Base-by-base conservation (phyloP, 2,113 vertebrate genomes). In the Opisthocomus hoazin region DNA sequence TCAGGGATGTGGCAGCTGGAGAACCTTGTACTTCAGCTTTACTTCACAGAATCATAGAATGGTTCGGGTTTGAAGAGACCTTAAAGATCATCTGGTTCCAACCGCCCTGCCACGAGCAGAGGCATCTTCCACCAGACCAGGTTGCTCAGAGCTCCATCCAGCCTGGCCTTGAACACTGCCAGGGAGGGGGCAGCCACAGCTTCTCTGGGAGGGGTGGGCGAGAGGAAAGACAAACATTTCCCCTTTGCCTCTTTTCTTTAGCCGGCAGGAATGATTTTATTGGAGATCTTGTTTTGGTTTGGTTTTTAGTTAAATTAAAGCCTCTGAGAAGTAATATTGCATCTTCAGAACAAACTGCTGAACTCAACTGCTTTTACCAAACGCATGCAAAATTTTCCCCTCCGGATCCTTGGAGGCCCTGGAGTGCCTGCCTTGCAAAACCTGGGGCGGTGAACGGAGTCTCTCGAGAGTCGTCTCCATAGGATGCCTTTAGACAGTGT, bases 361-460 rank as follows among this genome's bases (percentile, higher is more conserved):
- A 93, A 86, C 70, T 96, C 90, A 75, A 90, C 94, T 95, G 77
- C 94, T 96, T 97, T 96, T 86, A 63, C 94, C 45, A 88, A 88
- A 87, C 0, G 20, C 84, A 94, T 88, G 93, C 92, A 77, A 43
- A 93, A 87, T 95, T 86, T 89, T 58, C 51, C 84, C 75, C 74
- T 95, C 69, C 73, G 81, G 69, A 92, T 89, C 92, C 94, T 79
- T 75, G 19, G 45, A 84, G 73, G 80, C 89, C 84, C 95, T 93
- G 79, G 90, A 94, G 94, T 87, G 88, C 84, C 88, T 96, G 85
- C 64, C 74, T 97, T 86, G 92, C 75, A 96, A 96, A 88, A 96
- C 63, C 81, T 88, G 41, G 90, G 90, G 84, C 12, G 0, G 83
- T 54, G 89, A 96, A 37, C 39, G 83, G 88, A 94, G 89, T 50